phyloP scores from a whole-genome alignment of 2,888 invertebrate species.

The Epistrophe eligans region DNA sequence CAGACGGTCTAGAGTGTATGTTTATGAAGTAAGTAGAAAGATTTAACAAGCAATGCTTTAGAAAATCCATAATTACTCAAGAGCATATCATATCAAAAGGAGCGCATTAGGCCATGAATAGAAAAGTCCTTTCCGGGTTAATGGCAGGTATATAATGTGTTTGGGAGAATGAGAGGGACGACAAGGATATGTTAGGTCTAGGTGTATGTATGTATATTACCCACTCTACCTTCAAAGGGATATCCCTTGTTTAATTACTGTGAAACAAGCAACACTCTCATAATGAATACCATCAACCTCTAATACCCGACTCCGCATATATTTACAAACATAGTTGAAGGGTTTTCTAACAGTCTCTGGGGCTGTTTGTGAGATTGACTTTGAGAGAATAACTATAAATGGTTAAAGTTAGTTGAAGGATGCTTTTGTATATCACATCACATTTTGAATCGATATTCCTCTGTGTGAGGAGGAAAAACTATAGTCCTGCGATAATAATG shows the following conservation, averaged over 20 bases:
- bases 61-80: constrained; percentile 64
- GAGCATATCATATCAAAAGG: constrained; percentile 34
- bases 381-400: constrained; percentile 4
- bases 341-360: not conserved
- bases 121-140: constrained; percentile 65
- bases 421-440: not conserved
- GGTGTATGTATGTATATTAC: not conserved
- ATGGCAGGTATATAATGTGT: constrained; percentile 63
- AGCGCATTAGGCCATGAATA: constrained; percentile 66
- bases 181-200: constrained; percentile 1
- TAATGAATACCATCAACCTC: constrained; percentile 53
- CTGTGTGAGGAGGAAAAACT: constrained; percentile 23
- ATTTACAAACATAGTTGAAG: constrained; percentile 16
- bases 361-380: constrained; percentile 9
- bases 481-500: constrained; percentile 42
- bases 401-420: constrained; percentile 10
- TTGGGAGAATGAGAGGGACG: constrained; percentile 11
- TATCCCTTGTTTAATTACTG: constrained; percentile 61
- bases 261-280: constrained; percentile 65
- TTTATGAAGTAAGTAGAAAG: not conserved
- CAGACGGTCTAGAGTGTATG: not conserved
- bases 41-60: constrained; percentile 30
- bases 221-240: constrained; percentile 44
- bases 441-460: constrained; percentile 40
- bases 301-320: not conserved